Conservation (phyloP, 1,140 invertebrate genomes). For the Amphibalanus amphitrite region DNA sequence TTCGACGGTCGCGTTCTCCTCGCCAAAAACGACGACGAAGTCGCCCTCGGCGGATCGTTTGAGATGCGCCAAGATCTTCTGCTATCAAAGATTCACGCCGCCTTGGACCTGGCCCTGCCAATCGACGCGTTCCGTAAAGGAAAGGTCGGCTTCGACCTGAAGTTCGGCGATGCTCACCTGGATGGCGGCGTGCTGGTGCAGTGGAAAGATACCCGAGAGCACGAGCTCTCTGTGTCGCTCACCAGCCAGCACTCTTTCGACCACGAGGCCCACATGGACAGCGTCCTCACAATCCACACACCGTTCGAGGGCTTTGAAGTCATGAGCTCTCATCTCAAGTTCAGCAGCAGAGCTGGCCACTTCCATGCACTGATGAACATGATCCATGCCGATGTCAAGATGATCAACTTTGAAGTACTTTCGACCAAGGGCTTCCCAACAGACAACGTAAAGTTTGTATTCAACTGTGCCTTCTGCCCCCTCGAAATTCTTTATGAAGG, state of each 20-base stretch:
- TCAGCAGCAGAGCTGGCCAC: neutral
- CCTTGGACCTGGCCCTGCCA: neutral
- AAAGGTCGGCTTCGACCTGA: neutral
- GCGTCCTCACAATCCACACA: neutral
- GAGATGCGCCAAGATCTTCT: neutral
- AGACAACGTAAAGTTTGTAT: neutral
- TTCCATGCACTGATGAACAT: too few species aligned
- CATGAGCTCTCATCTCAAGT: neutral
- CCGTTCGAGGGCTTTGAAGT: neutral
- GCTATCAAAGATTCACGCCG: neutral
- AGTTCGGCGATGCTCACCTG: neutral
- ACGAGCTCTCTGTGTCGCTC: neutral
- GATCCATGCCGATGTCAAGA: too few species aligned
- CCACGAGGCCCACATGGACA: neutral
- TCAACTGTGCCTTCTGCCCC: neutral
- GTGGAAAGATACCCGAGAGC: neutral
- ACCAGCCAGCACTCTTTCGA: neutral
- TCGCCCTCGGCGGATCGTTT: neutral
- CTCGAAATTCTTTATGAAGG: neutral
- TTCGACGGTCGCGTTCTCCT: slow-evolving; percentile 4
- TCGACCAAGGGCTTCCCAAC: too few species aligned
- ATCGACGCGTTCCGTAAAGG: neutral
- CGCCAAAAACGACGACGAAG: slow-evolving; percentile 11
- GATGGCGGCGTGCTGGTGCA: neutral
- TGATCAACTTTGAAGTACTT: too few species aligned